Evolutionary conservation across 2,888 invertebrate species (phyloP), one percentile per base, ranked within the genome.

Genomic region (Piscicola geometra): DNA sequence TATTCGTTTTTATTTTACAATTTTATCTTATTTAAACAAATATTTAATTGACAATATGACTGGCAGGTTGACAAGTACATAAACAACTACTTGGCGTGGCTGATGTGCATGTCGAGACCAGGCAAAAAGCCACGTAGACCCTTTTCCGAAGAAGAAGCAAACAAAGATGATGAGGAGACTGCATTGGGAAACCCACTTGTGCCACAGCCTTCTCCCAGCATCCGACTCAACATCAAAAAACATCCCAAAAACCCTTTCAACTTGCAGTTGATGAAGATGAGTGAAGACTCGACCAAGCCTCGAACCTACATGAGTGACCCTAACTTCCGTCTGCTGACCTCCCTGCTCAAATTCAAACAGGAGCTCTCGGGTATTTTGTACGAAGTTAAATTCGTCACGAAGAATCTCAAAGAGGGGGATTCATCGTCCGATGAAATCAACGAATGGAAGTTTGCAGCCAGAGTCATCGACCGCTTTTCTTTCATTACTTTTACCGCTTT

Each of bases 21-120:
- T 56, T 56, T n/a, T 1, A 1, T 1, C 1, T 60, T 28, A 28
- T 60, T 0, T 28, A 60, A 60, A 0, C 25, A 0, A 3, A 9
- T 60, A 60, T 25, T 15, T 41, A 41, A 41, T 15, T 41, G 41
- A 41, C 9, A 15, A 41, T 41, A 9, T 41, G 9, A 56, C 3
- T 28, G 0, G 5, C 76, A 80, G 80, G 76, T 80, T 28, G 72
- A 79, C 18, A 80, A 78, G 67, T 56, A 78, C n/a, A 69, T 80
- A 36, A 80, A 79, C 71, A 80, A 80, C 68, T 80, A 79, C 79
- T 68, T 80, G 21, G 79, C 80, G 3, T 80, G 80, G 80, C 66
- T 74, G 18, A 71, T 80, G 52, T 75, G 78, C 18, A 79, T 80
- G 79, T 77, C 77, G 21, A 72, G 80, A 18, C 80, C 80, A 25